Conservation (phyloP, 2,888 invertebrate genomes). For the Lasioglossum morio region DNA sequence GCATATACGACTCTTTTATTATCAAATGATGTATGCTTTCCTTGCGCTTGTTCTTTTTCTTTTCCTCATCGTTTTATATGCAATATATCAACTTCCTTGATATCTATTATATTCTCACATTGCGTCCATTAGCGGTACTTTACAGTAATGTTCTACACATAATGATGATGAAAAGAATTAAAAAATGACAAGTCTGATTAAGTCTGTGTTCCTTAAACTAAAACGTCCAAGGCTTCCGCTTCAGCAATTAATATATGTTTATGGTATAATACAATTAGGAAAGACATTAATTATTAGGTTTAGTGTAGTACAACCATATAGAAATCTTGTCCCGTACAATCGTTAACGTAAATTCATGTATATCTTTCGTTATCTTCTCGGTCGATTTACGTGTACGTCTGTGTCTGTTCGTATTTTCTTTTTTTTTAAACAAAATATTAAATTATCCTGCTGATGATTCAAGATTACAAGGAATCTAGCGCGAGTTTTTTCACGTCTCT, state of each 20-base stretch:
- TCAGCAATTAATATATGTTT: conserved; percentile 67
- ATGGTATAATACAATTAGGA: conserved; percentile 79
- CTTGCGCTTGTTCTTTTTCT: conserved; percentile 28
- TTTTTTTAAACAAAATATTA: conserved; percentile 73
- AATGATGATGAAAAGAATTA: conserved; percentile 60
- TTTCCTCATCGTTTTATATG: conserved; percentile 69
- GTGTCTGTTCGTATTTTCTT: conserved; percentile 66
- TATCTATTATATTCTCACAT: conserved; percentile 73
- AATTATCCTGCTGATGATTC: conserved; percentile 68
- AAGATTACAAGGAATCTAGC: conserved; percentile 77
- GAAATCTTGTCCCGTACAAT: conserved; percentile 73
- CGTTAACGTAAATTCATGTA: conserved; percentile 64
- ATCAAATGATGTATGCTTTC: conserved; percentile 76
- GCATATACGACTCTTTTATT: conserved; percentile 63
- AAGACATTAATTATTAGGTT: conserved; percentile 75
- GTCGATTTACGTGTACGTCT: conserved; percentile 42
- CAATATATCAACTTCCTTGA: conserved; percentile 74
- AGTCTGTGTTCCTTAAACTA: conserved; percentile 72
- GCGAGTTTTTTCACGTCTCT: conserved; percentile 79
- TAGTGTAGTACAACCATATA: conserved; percentile 73
- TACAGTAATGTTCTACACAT: conserved; percentile 72
- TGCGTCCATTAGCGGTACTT: conserved; percentile 66
- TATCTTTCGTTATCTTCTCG: conserved; percentile 25
- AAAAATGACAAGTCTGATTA: conserved; percentile 57
- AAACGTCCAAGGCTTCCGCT: conserved; percentile 71